phyloP scores from a whole-genome alignment of 2,113 vertebrate genomes.

The Mesembrinibis cayennensis region DNA sequence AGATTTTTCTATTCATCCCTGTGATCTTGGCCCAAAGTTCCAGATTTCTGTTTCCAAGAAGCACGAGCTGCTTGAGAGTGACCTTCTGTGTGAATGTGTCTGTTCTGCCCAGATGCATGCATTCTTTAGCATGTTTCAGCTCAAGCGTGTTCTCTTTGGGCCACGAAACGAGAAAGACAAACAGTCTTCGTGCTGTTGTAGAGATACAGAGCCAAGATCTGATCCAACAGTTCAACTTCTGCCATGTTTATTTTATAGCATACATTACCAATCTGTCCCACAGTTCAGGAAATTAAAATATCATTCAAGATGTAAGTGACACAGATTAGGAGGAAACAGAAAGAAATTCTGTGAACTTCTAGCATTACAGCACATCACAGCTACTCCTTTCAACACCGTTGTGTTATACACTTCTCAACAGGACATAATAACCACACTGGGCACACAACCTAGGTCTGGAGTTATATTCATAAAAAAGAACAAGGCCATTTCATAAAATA shows the following conservation, averaged over 20 bases:
- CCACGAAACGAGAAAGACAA: neutral
- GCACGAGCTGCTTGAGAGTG: neutral
- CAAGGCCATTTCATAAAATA: neutral
- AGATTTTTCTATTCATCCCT: neutral
- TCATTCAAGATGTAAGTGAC: neutral
- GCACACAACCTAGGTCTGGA: neutral
- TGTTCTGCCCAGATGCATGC: neutral
- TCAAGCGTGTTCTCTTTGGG: neutral
- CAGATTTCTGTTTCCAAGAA: neutral
- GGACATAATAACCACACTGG: rapidly evolving
- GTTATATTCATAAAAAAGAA: neutral
- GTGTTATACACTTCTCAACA: neutral
- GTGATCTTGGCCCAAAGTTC: neutral
- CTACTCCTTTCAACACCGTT: neutral
- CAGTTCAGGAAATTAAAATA: neutral
- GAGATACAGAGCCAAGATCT: neutral
- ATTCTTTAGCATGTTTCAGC: neutral
- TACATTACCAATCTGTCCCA: neutral
- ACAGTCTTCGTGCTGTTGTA: neutral
- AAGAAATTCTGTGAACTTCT: neutral
- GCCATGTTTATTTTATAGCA: neutral
- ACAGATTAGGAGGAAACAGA: neutral
- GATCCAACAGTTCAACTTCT: neutral
- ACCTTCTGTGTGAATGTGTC: neutral
- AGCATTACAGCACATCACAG: neutral